Evolutionary conservation across 2,888 invertebrate genomes (phyloP), one percentile per base, ranked within the genome.

Genomic region (Actias luna): DNA sequence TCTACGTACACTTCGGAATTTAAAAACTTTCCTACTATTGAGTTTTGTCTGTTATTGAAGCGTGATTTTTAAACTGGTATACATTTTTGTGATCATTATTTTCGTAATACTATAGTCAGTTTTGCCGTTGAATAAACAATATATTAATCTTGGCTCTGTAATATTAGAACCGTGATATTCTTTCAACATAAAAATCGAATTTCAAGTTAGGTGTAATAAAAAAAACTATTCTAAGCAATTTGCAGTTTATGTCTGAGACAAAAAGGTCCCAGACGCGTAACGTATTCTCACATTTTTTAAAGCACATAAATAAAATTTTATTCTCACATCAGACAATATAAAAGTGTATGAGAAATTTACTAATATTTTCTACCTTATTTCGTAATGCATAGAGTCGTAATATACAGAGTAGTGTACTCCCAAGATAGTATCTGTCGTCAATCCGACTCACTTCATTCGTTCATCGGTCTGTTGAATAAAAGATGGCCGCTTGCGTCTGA

Each of bases 391-490:
- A 61, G 10, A 42, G 57, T 55, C 29, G 22, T 14, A 42, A 18
- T 42, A 39, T 42, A 27, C 36, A 8, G 29, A 5, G 57, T n/a
- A 16, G 18, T 18, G 42, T 42, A 39, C 29, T 31, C 16, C 29
- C 8, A 29, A 31, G 58, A 31, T 57, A 29, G 42, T 57, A 60
- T 39, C 42, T 59, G 58, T 65, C 64, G 66, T 64, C 69, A 69
- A 69, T 69, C 69, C 59, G 62, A 66, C 64, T 65, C 64, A 63
- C 61, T 65, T 67, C 67, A 64, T 75, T 79, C 80, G 78, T 78
- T 82, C 82, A 81, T 79, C 76, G 79, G 78, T 74, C 75, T 77
- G 77, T 75, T 85, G 85, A 86, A 86, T 85, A 85, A 86, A 85
- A 85, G 82, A 86, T 85, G 80, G 78, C 79, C 69, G 69, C 66